phyloP scores from a whole-genome alignment of 35 echinoderm and acorn worm species.

The Heliocidaris tuberculata region DNA sequence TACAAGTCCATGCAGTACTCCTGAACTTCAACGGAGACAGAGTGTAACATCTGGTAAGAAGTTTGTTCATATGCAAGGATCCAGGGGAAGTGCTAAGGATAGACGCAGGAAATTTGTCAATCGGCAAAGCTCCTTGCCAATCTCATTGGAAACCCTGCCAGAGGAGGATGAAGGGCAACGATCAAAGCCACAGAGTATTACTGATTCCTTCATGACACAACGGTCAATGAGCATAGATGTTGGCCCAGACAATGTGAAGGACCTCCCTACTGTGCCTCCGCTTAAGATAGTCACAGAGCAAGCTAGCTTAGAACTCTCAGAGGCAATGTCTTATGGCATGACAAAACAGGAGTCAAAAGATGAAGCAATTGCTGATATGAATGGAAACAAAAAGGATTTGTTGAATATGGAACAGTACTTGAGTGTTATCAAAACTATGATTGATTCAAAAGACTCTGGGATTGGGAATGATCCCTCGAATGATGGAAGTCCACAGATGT shows the following conservation, averaged over 20 bases:
- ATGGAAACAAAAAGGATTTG: slow-evolving; percentile 45
- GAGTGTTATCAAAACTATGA: slow-evolving; percentile 75
- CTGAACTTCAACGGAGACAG: slow-evolving; percentile 44
- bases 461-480: slow-evolving; percentile 83
- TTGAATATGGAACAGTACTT: slow-evolving; percentile 71
- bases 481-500: slow-evolving; percentile 70
- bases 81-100: slow-evolving; percentile 66
- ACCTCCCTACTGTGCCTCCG: neutral
- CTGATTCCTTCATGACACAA: slow-evolving; percentile 56
- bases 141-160: slow-evolving; percentile 82
- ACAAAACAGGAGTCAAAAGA: slow-evolving; percentile 51
- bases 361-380: slow-evolving; percentile 67
- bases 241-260: neutral
- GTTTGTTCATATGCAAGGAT: slow-evolving; percentile 13
- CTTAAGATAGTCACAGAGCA: slow-evolving; percentile 61
- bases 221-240: slow-evolving; percentile 70
- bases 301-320: slow-evolving; percentile 45
- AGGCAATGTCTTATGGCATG: slow-evolving; percentile 57
- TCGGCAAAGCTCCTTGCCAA: slow-evolving; percentile 85
- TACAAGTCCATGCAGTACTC: slow-evolving; percentile 48
- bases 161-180: slow-evolving; percentile 88
- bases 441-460: slow-evolving; percentile 95
- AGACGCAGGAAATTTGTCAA: slow-evolving; percentile 66
- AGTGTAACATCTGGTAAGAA: slow-evolving; percentile 32
- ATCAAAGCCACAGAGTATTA: slow-evolving; percentile 50